phyloP scores from a whole-genome alignment of 2,113 vertebrate species.

The Prochilodus magdalenae region DNA sequence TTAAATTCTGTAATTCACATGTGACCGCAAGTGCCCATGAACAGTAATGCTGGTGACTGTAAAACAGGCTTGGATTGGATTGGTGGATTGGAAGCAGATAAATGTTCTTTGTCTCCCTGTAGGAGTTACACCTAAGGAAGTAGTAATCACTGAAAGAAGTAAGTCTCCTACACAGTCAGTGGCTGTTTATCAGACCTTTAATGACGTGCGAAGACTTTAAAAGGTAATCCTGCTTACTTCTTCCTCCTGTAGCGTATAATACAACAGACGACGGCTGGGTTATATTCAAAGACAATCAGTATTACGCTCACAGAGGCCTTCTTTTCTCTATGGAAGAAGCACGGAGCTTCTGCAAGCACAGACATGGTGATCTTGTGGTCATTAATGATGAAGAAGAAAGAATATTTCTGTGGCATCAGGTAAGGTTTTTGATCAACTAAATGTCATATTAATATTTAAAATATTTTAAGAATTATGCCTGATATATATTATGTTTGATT shows the following conservation, averaged over 20 bases:
- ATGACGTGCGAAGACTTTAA: neutral
- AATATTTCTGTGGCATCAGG: constrained; percentile 89
- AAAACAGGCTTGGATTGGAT: too few species aligned
- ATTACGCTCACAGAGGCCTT: constrained; percentile 73
- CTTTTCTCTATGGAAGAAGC: constrained; percentile 80
- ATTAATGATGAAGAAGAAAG: constrained; percentile 86
- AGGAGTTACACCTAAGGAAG: constrained; percentile 82
- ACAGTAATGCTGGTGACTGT: too few species aligned
- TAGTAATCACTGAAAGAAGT: constrained; percentile 79
- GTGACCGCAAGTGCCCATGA: too few species aligned
- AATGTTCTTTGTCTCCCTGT: constrained; percentile 48
- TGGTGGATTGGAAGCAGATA: neutral
- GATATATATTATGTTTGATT: too few species aligned
- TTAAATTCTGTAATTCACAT: too few species aligned
- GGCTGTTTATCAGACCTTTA: neutral
- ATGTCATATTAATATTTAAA: neutral
- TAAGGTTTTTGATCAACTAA: constrained; percentile 66
- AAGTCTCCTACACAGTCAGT: constrained; percentile 58
- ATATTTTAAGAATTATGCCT: too few species aligned
- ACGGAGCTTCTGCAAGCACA: constrained; percentile 81
- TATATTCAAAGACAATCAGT: constrained; percentile 81
- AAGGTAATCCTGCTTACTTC: neutral
- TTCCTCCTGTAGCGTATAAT: constrained; percentile 73
- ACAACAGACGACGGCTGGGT: constrained; percentile 88
- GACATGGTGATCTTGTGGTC: constrained; percentile 83